These are phyloP conservation scores for Entomyzon cyanotis DNA, from an alignment of 2,113 vertebrate species.

Conservation along the genomic window DNA sequence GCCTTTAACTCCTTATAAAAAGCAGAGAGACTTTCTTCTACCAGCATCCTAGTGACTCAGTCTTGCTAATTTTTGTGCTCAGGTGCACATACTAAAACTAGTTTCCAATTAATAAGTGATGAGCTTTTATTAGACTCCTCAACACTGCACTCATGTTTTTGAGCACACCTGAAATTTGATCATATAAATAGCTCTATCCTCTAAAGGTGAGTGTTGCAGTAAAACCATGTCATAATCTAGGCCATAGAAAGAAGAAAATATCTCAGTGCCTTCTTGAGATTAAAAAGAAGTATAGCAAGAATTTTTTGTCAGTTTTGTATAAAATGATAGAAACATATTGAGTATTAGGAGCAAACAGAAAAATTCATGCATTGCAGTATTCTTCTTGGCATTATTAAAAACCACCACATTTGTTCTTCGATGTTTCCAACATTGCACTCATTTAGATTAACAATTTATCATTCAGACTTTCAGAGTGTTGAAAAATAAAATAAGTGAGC, in stretches of 20 bases:
- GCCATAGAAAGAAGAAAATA: neutral
- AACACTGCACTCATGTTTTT: neutral
- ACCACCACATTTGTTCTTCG: neutral
- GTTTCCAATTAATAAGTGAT: constrained; percentile 24
- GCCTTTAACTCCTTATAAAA: rapidly evolving
- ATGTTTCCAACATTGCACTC: neutral
- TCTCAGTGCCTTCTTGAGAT: neutral
- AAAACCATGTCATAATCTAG: neutral
- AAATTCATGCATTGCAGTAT: neutral
- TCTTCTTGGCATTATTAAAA: neutral
- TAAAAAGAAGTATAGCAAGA: neutral
- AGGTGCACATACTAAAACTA: neutral
- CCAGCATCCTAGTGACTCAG: neutral
- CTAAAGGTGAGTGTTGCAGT: neutral
- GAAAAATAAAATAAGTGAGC: neutral
- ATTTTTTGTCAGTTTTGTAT: neutral
- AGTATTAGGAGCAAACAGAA: neutral
- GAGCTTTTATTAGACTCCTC: constrained; percentile 20
- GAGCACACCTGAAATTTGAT: constrained; percentile 13
- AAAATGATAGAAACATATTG: neutral
- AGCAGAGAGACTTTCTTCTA: neutral
- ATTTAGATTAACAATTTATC: neutral
- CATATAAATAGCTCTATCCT: constrained; percentile 2
- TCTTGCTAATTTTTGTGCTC: neutral
- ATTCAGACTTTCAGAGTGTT: neutral